Evolutionary conservation across 2,113 vertebrate genomes (phyloP).

Genomic region (Alces alces): DNA sequence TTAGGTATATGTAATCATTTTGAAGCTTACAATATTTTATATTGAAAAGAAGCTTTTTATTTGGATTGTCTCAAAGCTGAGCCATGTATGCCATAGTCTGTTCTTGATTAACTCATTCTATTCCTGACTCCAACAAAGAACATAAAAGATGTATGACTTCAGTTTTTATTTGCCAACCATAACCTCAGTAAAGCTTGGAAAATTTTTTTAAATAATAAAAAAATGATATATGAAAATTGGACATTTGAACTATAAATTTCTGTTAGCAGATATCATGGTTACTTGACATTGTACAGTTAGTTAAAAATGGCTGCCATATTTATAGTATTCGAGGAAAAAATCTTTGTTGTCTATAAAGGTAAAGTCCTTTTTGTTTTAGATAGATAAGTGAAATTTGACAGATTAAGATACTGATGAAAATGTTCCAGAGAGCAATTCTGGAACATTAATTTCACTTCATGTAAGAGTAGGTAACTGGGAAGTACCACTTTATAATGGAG

Average conservation of each 20-base stretch:
- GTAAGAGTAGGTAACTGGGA: neutral
- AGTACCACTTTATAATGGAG: neutral
- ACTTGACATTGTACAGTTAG: neutral
- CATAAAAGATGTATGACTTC: neutral
- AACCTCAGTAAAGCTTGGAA: neutral
- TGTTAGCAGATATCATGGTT: neutral
- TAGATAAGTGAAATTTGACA: neutral
- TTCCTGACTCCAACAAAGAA: neutral
- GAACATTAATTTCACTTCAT: neutral
- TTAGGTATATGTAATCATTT: slow-evolving; percentile 1
- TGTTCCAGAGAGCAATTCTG: neutral
- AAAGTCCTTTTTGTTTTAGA: neutral
- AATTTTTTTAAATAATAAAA: neutral
- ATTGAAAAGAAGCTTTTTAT: neutral
- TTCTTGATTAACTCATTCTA: neutral
- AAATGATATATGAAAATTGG: neutral
- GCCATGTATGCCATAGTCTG: neutral
- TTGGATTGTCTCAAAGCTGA: neutral
- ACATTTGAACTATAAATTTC: neutral
- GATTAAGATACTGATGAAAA: neutral
- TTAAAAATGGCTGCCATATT: neutral
- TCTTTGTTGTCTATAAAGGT: neutral
- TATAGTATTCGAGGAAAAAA: neutral
- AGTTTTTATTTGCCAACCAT: neutral
- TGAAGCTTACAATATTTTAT: slow-evolving; percentile 17